These are phyloP conservation scores for Anastrepha obliqua DNA, from an alignment of 1,140 invertebrate genomes.

Conservation along the genomic window DNA sequence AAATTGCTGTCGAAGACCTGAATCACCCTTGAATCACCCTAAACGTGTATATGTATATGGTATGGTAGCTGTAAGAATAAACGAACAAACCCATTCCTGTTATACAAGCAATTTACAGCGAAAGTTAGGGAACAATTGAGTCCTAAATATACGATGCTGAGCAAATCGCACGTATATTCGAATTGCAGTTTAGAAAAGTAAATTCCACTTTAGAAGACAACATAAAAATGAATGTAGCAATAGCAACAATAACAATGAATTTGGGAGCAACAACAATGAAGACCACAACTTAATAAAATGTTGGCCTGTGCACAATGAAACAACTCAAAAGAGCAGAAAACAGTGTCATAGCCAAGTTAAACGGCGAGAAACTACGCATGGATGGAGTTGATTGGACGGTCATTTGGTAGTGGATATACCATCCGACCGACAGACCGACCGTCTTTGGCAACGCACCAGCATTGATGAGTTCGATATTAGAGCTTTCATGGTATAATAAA, in stretches of 20 bases:
- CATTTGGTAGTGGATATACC: constrained; percentile 8
- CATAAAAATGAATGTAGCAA: constrained; percentile 49
- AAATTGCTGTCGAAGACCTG: too few species aligned
- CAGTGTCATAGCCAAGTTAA: constrained; percentile 37
- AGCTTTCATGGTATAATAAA: neutral
- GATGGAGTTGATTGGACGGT: constrained; percentile 44
- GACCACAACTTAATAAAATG: constrained; percentile 51
- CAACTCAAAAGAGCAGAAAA: constrained; percentile 22
- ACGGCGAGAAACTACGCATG: constrained; percentile 36
- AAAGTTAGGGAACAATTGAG: constrained; percentile 51
- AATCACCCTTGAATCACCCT: too few species aligned
- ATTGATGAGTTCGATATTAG: neutral
- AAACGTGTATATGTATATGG: too few species aligned
- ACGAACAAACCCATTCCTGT: neutral
- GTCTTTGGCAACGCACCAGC: neutral
- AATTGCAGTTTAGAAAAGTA: constrained; percentile 48
- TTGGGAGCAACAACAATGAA: constrained; percentile 20
- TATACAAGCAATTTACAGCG: constrained; percentile 38
- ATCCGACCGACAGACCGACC: neutral
- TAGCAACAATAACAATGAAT: constrained; percentile 47
- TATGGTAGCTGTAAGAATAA: too few species aligned
- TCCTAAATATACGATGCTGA: constrained; percentile 8
- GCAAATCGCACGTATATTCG: constrained; percentile 27
- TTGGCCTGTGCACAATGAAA: neutral
- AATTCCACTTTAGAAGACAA: constrained; percentile 45